Percentiles rank a stretch among this genome's conserved stretches.
Evolutionary conservation across 2,888 invertebrate genomes (phyloP).

Genomic region (Drosophila siamana): DNA sequence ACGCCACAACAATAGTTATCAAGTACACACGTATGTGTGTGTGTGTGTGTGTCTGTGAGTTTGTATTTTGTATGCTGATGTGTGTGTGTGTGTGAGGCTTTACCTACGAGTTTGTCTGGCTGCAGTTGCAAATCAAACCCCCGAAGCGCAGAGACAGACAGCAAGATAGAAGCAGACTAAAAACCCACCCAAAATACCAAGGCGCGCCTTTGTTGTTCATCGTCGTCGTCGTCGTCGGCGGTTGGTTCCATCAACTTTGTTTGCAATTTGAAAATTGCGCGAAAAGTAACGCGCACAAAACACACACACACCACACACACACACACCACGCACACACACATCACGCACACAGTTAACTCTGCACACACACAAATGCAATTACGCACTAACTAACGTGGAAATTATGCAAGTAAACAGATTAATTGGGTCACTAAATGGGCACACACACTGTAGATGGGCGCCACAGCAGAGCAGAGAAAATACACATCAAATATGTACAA

Average conservation of each 20-base stretch:
- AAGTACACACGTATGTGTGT: constrained; percentile 22
- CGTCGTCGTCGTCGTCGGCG: constrained; percentile 10
- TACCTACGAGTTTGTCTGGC: constrained; percentile 31
- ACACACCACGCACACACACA: constrained; percentile 36
- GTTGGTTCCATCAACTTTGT: constrained; percentile 64
- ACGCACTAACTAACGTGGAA: constrained; percentile 71
- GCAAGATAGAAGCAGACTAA: constrained; percentile 4
- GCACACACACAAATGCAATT: constrained; percentile 55
- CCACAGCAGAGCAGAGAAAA: constrained; percentile 14
- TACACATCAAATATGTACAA: constrained; percentile 24
- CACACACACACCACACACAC: constrained; percentile 24
- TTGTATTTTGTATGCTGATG: too few species aligned
- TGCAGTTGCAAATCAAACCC: constrained; percentile 56
- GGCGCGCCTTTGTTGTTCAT: constrained; percentile 64
- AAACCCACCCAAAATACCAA: constrained; percentile 43
- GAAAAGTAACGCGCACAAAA: constrained; percentile 58
- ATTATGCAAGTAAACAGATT: constrained; percentile 82
- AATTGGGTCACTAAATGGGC: constrained; percentile 69
- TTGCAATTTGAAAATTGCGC: constrained; percentile 71
- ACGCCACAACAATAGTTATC: constrained; percentile 66
- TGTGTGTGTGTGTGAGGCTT: constrained; percentile 11
- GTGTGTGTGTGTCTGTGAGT: constrained; percentile 9
- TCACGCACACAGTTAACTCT: constrained; percentile 10
- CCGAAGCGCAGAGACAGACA: constrained; percentile 17
- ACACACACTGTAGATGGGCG: constrained; percentile 42